Percentiles rank a stretch among this genome's conserved stretches.
Conservation (phyloP, 2,888 invertebrate genomes). For the Zele albiditarsus region DNA sequence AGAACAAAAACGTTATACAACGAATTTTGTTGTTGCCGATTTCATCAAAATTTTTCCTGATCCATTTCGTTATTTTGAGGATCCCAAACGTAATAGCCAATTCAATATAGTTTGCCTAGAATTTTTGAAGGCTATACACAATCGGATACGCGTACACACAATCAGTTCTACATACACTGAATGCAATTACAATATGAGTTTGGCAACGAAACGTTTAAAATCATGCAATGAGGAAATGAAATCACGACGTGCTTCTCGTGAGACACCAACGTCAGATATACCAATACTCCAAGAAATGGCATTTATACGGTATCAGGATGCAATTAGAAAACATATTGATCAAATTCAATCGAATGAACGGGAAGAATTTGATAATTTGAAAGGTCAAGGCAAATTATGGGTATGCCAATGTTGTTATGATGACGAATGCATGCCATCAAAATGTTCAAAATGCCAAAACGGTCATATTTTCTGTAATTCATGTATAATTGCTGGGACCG, state of each 20-base stretch:
- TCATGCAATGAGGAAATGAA: conserved; percentile 51
- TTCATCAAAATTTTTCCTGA: conserved; percentile 73
- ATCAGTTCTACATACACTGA: conserved; percentile 51
- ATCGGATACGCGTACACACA: conserved; percentile 47
- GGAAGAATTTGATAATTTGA: conserved; percentile 62
- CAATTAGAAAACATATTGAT: conserved; percentile 63
- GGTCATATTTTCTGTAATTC: conserved; percentile 73
- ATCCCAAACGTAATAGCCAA: conserved; percentile 50
- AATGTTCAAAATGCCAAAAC: conserved; percentile 64
- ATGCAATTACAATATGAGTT: conserved; percentile 54
- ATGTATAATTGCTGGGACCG: conserved; percentile 72
- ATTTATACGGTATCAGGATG: conserved; percentile 62
- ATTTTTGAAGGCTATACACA: conserved; percentile 57
- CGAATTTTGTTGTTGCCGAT: conserved; percentile 70
- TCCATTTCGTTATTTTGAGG: conserved; percentile 67
- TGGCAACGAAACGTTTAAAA: conserved; percentile 51
- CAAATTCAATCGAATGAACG: conserved; percentile 62
- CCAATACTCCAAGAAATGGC: conserved; percentile 65
- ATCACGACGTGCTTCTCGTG: conserved; percentile 44
- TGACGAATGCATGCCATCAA: conserved; percentile 71
- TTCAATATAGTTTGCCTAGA: conserved; percentile 49
- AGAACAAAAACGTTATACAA: conserved; percentile 71
- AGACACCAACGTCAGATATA: conserved; percentile 57
- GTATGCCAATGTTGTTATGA: conserved; percentile 77
- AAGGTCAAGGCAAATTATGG: conserved; percentile 61